phyloP scores from a whole-genome alignment of 2,888 invertebrate genomes.

The Mesorhabditis belari region DNA sequence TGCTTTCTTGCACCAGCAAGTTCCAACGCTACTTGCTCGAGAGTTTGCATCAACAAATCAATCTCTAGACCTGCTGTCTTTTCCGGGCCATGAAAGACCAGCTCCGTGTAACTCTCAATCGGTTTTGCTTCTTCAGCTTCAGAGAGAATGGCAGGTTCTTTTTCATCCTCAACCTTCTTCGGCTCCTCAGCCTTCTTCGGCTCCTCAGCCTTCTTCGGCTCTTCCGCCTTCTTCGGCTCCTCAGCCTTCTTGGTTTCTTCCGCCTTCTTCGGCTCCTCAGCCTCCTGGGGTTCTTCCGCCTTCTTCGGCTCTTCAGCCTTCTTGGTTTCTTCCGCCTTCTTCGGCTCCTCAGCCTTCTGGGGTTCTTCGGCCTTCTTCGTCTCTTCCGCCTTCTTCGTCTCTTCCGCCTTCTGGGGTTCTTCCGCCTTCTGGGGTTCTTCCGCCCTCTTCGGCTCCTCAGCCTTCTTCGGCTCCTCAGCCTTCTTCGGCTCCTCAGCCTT shows the following conservation, averaged over 20 bases:
- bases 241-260: too few relatives aligned
- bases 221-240: neutral
- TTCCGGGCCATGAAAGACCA: too few relatives aligned
- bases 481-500: neutral
- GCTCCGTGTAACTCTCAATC: too few relatives aligned
- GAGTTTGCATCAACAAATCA: too few relatives aligned
- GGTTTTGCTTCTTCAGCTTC: too few relatives aligned
- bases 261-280: neutral
- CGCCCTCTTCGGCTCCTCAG: slow-evolving; percentile 8
- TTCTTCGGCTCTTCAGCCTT: neutral
- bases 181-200: neutral
- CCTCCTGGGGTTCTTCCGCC: neutral
- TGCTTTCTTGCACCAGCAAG: too few relatives aligned
- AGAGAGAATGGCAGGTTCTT: neutral
- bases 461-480: slow-evolving; percentile 1
- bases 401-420: slow-evolving; percentile 5
- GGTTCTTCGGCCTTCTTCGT: neutral
- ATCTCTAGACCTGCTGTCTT: too few relatives aligned
- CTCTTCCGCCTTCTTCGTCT: neutral
- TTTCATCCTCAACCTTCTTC: neutral
- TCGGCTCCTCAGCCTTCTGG: neutral
- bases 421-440: slow-evolving; percentile 8
- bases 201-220: too few relatives aligned
- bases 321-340: neutral
- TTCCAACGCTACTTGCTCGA: too few relatives aligned